Conservation (phyloP, 2,888 invertebrate genomes). For the Hyles lineata region DNA sequence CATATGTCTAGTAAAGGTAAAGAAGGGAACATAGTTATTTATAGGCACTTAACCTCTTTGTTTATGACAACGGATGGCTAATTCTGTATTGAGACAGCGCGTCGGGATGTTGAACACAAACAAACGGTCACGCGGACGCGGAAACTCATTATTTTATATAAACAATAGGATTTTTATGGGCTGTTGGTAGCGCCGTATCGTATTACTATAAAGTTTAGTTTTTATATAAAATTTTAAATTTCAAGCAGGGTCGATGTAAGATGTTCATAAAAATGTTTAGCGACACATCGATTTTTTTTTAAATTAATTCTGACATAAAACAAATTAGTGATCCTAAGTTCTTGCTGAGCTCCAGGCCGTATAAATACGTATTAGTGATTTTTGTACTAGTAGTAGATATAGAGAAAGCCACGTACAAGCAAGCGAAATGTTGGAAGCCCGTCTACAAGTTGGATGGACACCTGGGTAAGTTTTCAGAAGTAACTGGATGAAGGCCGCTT, state of each 20-base stretch:
- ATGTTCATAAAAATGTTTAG: neutral
- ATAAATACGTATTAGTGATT: no score
- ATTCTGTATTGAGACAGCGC: conserved; percentile 59
- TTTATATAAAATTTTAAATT: neutral
- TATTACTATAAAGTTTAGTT: neutral
- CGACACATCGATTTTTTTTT: no score
- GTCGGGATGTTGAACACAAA: conserved; percentile 49
- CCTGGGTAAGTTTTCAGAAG: no score
- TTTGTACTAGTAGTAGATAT: no score
- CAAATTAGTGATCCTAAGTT: no score
- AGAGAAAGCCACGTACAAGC: no score
- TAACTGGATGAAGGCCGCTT: no score
- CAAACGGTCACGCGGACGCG: conserved; percentile 35
- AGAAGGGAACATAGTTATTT: conserved; percentile 63
- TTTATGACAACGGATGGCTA: conserved; percentile 63
- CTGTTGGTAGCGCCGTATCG: neutral
- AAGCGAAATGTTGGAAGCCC: no score
- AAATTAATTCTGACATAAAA: no score
- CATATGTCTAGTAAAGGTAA: conserved; percentile 50
- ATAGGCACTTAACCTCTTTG: conserved; percentile 70
- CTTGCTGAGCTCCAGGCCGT: no score
- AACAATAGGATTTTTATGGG: conserved; percentile 5
- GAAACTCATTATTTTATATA: conserved; percentile 41
- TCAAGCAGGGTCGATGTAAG: neutral
- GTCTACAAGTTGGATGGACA: no score